Evolutionary conservation across 64 coral and sea anemone genomes (phyloP), one percentile per base, ranked within the genome.

Genomic region (Actinia equina): DNA sequence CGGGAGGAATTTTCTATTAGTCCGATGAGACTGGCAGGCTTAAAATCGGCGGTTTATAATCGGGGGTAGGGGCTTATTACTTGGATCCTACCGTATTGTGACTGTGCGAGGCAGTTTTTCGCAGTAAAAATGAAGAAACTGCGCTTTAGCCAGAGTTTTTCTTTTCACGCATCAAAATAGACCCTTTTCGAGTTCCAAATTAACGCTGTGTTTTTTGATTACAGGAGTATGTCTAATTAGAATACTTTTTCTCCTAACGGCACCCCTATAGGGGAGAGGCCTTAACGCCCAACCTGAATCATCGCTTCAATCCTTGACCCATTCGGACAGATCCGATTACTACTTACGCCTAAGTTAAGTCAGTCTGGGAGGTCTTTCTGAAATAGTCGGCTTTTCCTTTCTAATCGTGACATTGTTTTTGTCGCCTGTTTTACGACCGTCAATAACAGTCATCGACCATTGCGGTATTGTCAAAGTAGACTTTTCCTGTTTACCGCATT

Each of bases 361-460:
- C 69, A 14, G 69, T 74, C 69, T 74, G 69, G 69, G 69, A 74
- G 69, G 69, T 74, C 69, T 74, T 41, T 74, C 26, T 8, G 41
- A 74, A 74, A 41, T 30, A 42, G 26, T 74, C 69, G 69, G 69
- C 69, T 41, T 25, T 30, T 57, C 12, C 3, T 74, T 74, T 74
- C 69, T 74, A 74, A 27, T 74, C 69, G 13, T 74, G 63, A 74
- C 69, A 74, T 41, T 74, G 69, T 74, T 74, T 74, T 27, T 41
- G 69, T 74, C 69, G 69, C 41, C 26, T 74, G n/a, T 74, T 74
- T 74, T 74, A 74, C 23, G 69, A 41, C 27, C n/a, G 69, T 42
- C 69, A 74, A 74, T 74, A 74, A 74, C 27, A 13, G 25, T 74
- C 69, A 74, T 74, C 69, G 69, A 41, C 26, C 26, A 74, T 41